Conservation (phyloP, 2,888 invertebrate species). For the Apamea monoglypha region DNA sequence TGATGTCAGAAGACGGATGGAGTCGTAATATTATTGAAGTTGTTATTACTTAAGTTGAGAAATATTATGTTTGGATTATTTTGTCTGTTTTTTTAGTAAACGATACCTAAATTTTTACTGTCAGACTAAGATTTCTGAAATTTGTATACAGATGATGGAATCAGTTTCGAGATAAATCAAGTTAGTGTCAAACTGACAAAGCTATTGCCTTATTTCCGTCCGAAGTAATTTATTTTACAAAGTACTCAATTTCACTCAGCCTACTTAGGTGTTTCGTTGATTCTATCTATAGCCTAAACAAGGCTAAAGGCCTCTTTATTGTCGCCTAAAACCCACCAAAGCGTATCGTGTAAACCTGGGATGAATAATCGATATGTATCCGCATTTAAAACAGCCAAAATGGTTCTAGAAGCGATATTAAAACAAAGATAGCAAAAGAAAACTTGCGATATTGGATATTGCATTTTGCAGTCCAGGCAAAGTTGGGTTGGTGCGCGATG, state of each 20-base stretch:
- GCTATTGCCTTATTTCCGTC: neutral
- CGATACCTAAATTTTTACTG: neutral
- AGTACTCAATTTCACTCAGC: constrained; percentile 1
- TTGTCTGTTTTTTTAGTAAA: neutral
- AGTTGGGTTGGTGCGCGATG: constrained; percentile 22
- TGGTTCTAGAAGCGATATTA: constrained; percentile 24
- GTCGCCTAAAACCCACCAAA: constrained; percentile 14
- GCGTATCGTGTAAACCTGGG: constrained; percentile 29
- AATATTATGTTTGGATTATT: constrained; percentile 23
- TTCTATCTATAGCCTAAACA: constrained; percentile 16
- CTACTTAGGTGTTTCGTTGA: neutral
- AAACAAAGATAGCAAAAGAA: constrained; percentile 31
- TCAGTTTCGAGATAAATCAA: neutral
- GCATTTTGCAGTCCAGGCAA: constrained; percentile 29
- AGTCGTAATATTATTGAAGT: constrained; percentile 29
- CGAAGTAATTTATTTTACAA: neutral
- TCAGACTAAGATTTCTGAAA: neutral
- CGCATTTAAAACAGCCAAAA: constrained; percentile 34
- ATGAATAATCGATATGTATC: constrained; percentile 39
- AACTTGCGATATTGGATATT: constrained; percentile 45
- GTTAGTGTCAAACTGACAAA: neutral
- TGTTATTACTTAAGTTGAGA: constrained; percentile 23
- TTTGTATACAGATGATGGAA: neutral
- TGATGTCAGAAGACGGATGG: constrained; percentile 48
- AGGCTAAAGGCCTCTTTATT: constrained; percentile 16